Conservation (phyloP, 23 tunicate species). For the Halocynthia roretzi region DNA sequence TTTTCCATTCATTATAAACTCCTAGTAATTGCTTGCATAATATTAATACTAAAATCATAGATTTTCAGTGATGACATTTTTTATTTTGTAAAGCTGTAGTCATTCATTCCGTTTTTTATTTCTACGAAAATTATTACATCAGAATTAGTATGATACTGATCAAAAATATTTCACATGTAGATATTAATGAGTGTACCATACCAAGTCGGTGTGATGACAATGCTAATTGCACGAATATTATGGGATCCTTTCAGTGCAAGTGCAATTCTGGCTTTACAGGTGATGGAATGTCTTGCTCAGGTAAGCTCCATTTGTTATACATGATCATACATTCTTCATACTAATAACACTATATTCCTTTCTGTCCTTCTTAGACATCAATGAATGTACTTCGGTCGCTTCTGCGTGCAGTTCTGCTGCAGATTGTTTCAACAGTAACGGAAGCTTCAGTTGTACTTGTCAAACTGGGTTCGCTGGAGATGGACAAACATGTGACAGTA, state of each 20-base stretch:
- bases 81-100: too few relatives aligned
- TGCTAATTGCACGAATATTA: conserved; percentile 31
- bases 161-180: too few relatives aligned
- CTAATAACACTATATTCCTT: too few relatives aligned
- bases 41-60: too few relatives aligned
- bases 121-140: too few relatives aligned
- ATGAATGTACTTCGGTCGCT: conserved; percentile 26
- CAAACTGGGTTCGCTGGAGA: conserved; percentile 13
- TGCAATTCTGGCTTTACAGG: conserved; percentile 32
- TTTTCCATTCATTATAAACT: too few relatives aligned
- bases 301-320: background rate
- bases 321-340: background rate
- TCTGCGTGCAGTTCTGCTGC: conserved; percentile 5
- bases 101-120: too few relatives aligned
- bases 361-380: background rate
- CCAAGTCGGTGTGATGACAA: conserved; percentile 5
- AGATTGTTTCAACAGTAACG: conserved; percentile 17
- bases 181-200: background rate
- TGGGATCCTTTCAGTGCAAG: conserved; percentile 19
- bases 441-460: conserved; percentile 4
- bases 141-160: too few relatives aligned
- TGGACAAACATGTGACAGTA: conserved; percentile 14
- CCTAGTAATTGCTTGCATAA: too few relatives aligned
- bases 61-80: too few relatives aligned
- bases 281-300: conserved; percentile 10